Percentiles rank a stretch among this genome's conserved stretches.
Evolutionary conservation across 2,888 invertebrate genomes (phyloP).

Genomic region (Anoplius nigerrimus): DNA sequence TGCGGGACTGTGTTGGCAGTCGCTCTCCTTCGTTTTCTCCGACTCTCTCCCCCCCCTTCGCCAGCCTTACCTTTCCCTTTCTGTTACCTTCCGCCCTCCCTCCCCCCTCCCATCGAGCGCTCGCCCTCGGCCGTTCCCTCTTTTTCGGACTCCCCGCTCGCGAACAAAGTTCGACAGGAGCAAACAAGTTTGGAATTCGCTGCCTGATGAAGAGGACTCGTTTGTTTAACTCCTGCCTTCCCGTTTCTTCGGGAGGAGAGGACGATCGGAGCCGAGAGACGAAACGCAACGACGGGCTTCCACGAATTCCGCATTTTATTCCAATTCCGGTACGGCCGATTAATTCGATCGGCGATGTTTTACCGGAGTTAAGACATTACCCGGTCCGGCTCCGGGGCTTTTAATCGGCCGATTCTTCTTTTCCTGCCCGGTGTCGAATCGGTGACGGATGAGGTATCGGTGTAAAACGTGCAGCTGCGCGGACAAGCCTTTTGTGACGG

Average conservation of each 20-base stretch:
- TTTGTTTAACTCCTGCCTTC: slow-evolving; percentile 59
- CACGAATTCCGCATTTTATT: background rate
- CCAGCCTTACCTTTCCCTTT: background rate
- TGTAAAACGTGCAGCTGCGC: too few relatives aligned
- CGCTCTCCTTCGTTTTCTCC: slow-evolving; percentile 33
- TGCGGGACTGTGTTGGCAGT: slow-evolving; percentile 44
- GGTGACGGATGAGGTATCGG: too few relatives aligned
- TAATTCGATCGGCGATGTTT: background rate
- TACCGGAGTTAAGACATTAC: too few relatives aligned
- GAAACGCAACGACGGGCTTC: slow-evolving; percentile 6
- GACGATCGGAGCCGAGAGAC: slow-evolving; percentile 24
- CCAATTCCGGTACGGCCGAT: background rate
- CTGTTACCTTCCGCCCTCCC: slow-evolving; percentile 20
- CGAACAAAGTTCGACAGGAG: slow-evolving; percentile 51
- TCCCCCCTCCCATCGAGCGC: slow-evolving; percentile 9
- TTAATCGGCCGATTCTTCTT: too few relatives aligned
- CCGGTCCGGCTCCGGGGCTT: too few relatives aligned
- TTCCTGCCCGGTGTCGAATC: too few relatives aligned
- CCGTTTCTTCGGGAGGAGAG: slow-evolving; percentile 34
- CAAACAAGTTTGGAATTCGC: slow-evolving; percentile 65
- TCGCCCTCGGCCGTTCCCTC: slow-evolving; percentile 13
- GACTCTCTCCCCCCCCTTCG: slow-evolving; percentile 21
- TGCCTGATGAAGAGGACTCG: slow-evolving; percentile 65
- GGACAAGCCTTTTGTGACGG: too few relatives aligned
- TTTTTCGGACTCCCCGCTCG: slow-evolving; percentile 3